Evolutionary conservation across 1,140 invertebrate species (phyloP), one percentile per base, ranked within the genome.

Genomic region (Ganaspis sp.): DNA sequence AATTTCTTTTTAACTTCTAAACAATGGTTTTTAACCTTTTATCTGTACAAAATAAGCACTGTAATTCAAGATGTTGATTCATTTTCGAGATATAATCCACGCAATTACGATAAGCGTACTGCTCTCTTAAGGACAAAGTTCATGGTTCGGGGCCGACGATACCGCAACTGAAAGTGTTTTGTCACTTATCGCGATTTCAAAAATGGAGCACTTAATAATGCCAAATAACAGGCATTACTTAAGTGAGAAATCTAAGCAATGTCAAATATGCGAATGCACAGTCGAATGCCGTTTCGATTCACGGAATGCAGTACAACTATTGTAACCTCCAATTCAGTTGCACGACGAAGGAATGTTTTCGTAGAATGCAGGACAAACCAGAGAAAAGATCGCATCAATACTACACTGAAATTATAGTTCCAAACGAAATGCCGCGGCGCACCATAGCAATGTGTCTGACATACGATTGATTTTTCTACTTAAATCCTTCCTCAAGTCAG

Each of bases 251-350:
- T 86, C 83, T 78, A 26, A 58, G 12, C 54, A 58, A 58, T 58
- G 54, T 58, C 54, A 23, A 58, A 19, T 58, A 58, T 58, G 54
- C 54, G 23, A 58, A 11, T 26, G 77, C 81, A 78, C 83, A 81
- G 82, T 78, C 84, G 82, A 86, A 87, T 87, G 80, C 83, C 87
- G 85, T 86, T 87, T 87, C 82, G 80, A 84, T 85, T 85, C 81
- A 78, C 84, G 84, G 86, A 88, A 88, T 88, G 82, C 77, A 84
- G 81, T 85, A 81, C 86, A 87, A 87, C 83, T 81, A 88, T 87
- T 87, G 82, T 85, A 84, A 86, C 86, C 81, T 84, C 78, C 81
- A 82, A 84, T 84, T 84, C 83, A 84, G 81, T 79, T 81, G 37
- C 69, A 84, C 70, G 72, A 74, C 73, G 70, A 74, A 80, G 84